Conservation (phyloP, 2,888 invertebrate species). For the Drosophila glabriapex region DNA sequence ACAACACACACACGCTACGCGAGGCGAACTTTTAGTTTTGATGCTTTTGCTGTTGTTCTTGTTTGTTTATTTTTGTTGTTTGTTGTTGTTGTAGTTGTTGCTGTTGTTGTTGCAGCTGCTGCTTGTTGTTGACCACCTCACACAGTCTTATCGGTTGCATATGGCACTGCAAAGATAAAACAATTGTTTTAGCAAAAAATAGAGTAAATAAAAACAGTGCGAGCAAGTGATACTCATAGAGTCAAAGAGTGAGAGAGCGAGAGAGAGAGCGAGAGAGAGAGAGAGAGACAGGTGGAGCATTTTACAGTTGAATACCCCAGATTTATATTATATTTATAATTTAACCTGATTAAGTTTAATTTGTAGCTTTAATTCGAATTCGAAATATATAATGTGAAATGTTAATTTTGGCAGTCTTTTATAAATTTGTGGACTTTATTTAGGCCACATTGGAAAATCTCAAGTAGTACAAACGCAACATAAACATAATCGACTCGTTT, state of each 20-base stretch:
- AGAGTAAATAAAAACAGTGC: too few relatives aligned
- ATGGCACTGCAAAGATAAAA: conserved; percentile 63
- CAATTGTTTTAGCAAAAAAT: not conserved
- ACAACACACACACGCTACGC: conserved; percentile 20
- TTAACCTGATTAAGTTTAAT: not conserved
- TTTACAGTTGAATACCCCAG: not conserved
- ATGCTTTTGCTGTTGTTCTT: conserved; percentile 3
- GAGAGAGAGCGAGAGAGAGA: not conserved
- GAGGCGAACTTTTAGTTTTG: conserved; percentile 8
- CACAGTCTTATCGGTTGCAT: conserved; percentile 78
- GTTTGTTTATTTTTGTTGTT: not conserved
- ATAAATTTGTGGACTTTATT: not conserved
- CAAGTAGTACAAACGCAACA: too few relatives aligned
- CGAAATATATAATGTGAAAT: not conserved
- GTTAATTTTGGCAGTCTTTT: not conserved
- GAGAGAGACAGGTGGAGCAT: accelerated
- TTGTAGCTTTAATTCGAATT: not conserved
- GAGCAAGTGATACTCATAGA: not conserved
- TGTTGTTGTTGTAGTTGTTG: conserved; percentile 5
- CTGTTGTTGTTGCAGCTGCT: conserved; percentile 9
- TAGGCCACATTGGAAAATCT: not conserved
- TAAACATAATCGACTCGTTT: too few relatives aligned
- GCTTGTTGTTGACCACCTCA: conserved; percentile 54
- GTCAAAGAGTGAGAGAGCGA: not conserved
- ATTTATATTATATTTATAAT: not conserved